Conservation (phyloP, 2,797 vertebrate species). For the Catharus ustulatus region DNA sequence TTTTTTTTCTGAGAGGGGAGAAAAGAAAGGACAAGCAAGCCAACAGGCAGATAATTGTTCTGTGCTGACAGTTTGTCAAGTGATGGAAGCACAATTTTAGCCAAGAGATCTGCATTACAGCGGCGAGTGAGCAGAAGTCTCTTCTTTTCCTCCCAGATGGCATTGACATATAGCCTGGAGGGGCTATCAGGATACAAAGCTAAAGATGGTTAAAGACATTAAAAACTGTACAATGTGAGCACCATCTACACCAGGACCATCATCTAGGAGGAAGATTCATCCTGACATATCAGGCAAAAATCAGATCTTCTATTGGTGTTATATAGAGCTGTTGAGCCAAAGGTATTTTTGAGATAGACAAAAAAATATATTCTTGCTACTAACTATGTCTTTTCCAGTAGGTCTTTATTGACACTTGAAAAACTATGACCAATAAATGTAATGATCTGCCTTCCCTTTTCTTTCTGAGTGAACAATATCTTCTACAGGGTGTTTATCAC, state of each 20-base stretch:
- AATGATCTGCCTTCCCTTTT: conserved; percentile 32
- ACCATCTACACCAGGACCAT: conserved; percentile 1
- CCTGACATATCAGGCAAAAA: conserved; percentile 14
- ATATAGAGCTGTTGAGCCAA: background rate
- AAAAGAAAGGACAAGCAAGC: background rate
- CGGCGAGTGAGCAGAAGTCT: conserved; percentile 20
- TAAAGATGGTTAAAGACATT: conserved; percentile 66
- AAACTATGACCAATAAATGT: conserved; percentile 56
- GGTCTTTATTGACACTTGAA: conserved; percentile 25
- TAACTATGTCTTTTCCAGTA: background rate
- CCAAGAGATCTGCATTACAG: background rate
- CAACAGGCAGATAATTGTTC: conserved; percentile 44
- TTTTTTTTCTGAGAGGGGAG: background rate
- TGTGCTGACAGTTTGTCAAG: conserved; percentile 50
- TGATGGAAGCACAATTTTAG: conserved; percentile 33
- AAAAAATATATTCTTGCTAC: background rate
- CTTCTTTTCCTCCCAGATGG: conserved; percentile 53
- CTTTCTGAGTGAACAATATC: conserved; percentile 14
- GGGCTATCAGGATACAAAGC: conserved; percentile 58
- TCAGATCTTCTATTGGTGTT: background rate
- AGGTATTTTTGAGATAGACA: background rate
- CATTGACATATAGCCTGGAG: conserved; percentile 61
- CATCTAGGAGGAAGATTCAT: conserved; percentile 6
- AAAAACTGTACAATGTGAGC: conserved; percentile 43
- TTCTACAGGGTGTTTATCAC: conserved; percentile 41